Conservation (phyloP, 2,888 invertebrate genomes). For the Acleris literana region DNA sequence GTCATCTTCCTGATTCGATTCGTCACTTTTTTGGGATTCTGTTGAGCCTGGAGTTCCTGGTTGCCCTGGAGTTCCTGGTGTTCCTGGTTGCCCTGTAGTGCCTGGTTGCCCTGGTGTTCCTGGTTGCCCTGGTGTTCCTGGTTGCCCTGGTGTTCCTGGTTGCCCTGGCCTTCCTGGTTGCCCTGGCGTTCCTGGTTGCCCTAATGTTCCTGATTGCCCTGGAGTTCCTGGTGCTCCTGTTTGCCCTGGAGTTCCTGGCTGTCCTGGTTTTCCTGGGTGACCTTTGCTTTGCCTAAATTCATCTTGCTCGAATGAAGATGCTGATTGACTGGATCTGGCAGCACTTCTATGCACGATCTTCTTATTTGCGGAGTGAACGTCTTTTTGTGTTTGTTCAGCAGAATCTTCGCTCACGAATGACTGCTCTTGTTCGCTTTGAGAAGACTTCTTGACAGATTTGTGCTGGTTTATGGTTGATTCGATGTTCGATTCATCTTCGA, state of each 20-base stretch:
- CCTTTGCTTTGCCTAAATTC: background rate
- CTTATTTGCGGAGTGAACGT: too few relatives aligned
- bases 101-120: background rate
- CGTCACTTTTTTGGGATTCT: background rate
- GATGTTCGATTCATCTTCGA: background rate
- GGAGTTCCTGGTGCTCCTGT: constrained; percentile 8
- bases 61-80: background rate
- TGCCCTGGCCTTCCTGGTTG: constrained; percentile 4
- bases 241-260: background rate
- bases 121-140: background rate
- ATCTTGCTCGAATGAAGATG: background rate
- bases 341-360: background rate
- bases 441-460: background rate
- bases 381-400: too few relatives aligned
- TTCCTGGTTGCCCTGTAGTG: background rate
- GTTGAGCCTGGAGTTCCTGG: background rate
- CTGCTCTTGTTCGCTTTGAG: background rate
- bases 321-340: background rate
- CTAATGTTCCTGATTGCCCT: background rate
- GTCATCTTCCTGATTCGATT: background rate
- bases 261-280: background rate
- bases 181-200: constrained; percentile 1
- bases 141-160: background rate
- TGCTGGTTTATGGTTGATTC: background rate
- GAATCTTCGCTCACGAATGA: background rate